phyloP scores from a whole-genome alignment of 1,140 invertebrate species.

The Sesamia nonagrioides region DNA sequence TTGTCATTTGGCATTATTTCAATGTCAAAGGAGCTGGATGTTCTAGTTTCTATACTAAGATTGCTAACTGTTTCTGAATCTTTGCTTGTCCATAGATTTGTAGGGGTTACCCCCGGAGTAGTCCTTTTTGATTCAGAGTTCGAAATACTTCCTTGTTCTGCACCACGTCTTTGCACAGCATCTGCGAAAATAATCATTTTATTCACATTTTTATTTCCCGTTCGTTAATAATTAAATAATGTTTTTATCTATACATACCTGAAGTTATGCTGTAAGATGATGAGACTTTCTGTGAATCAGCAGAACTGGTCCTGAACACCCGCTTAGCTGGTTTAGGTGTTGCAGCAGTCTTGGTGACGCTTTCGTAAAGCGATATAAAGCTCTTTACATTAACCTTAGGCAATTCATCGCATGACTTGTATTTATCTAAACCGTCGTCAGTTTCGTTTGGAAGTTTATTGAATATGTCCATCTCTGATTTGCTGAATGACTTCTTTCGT shows the following conservation, averaged over 20 bases:
- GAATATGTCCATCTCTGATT: slow-evolving; percentile 85
- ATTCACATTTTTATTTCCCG: not conserved
- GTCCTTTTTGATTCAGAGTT: slow-evolving; percentile 23
- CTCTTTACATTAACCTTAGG: slow-evolving; percentile 81
- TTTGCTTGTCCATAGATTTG: slow-evolving; percentile 45
- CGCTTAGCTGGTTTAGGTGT: slow-evolving; percentile 54
- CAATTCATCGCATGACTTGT: slow-evolving; percentile 82
- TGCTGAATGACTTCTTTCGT: slow-evolving; percentile 73
- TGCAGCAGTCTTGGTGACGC: slow-evolving; percentile 69
- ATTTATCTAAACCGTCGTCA: slow-evolving; percentile 73
- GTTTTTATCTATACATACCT: slow-evolving; percentile 58
- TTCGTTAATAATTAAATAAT: not conserved
- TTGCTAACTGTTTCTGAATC: slow-evolving; percentile 52
- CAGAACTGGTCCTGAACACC: slow-evolving; percentile 57
- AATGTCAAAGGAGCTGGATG: slow-evolving; percentile 59
- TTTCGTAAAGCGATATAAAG: slow-evolving; percentile 81
- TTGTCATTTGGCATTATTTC: slow-evolving; percentile 60
- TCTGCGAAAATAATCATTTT: slow-evolving; percentile 49
- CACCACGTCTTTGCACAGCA: slow-evolving; percentile 41
- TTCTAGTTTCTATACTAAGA: slow-evolving; percentile 50
- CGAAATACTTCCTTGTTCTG: slow-evolving; percentile 22
- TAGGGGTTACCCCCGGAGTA: slow-evolving; percentile 47
- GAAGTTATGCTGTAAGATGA: slow-evolving; percentile 62
- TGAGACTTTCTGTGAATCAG: slow-evolving; percentile 55
- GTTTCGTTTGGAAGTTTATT: slow-evolving; percentile 66